These are phyloP conservation scores for Candidula unifasciata DNA, from an alignment of 2,888 invertebrate species.

Conservation along the genomic window DNA sequence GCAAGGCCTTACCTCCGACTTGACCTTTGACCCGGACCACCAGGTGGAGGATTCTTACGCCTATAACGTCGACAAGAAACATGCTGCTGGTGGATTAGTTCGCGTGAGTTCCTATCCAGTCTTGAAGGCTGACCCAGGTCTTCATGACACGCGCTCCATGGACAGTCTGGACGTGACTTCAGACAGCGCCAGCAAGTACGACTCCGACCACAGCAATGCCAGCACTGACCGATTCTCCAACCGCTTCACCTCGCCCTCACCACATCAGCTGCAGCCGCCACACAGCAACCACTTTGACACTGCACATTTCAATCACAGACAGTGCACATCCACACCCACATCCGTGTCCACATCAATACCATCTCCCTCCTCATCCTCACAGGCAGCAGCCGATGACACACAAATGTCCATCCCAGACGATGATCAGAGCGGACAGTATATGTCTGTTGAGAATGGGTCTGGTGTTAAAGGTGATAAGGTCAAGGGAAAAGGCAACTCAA, in stretches of 20 bases:
- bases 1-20: neutral
- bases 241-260: neutral
- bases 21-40: neutral
- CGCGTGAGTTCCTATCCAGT: neutral
- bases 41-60: neutral
- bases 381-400: neutral
- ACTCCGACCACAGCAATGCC: neutral
- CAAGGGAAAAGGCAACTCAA: neutral
- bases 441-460: neutral
- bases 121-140: neutral
- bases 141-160: neutral
- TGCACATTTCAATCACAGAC: neutral
- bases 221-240: neutral
- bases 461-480: neutral
- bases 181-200: neutral
- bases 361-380: constrained; percentile 21
- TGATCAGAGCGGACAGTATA: neutral
- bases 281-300: neutral
- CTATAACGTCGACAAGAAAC: too few relatives aligned
- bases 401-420: neutral
- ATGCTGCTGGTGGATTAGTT: neutral
- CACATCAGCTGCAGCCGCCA: neutral
- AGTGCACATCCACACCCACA: constrained; percentile 3
- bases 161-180: neutral
- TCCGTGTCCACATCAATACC: neutral